Base-by-base conservation (phyloP, 1,140 invertebrate genomes). In the Protaetia brevitarsis region DNA sequence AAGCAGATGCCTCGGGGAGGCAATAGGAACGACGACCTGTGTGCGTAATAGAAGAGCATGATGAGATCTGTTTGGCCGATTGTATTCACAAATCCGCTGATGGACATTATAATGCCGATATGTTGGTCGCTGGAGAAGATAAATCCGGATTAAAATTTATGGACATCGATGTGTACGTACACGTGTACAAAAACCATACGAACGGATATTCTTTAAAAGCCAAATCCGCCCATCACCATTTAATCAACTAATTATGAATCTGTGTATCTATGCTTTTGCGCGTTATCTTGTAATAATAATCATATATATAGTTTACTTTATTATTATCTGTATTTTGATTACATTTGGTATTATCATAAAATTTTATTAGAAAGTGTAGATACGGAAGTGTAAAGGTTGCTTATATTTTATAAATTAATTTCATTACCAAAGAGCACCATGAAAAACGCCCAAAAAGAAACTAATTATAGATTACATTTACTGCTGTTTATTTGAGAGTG, bases 61-160 rank as follows among this genome's bases (percentile, higher is more conserved):
- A 59, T 59, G 57, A 59, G 57, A 59, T 59, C 26, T 29, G 57
- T 23, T 51, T 16, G 16, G 41, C 16, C 26, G 41, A 51, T 51
- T 51, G 41, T 51, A 59, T 59, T 59, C 57, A 59, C 57, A 31
- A 29, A 59, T 31, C 27, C 57, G 29, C 57, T 59, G 57, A 59
- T 59, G 57, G 57, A 59, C 57, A 23, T 59, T 59, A 59, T 59
- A 59, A 59, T 59, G 30, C 57, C 57, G 26, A 59, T 59, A 59
- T 59, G 57, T 59, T 59, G 26, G 57, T 27, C 29, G 57, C 16
- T 59, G n/a, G 27, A 11, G 6, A 13, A 59, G 57, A 59, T 59
- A 59, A 59, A 28, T 59, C 29, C 41, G 41, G 41, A 51, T 51
- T 51, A 51, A 51, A 51, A 51, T 51, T 51, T 51, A 51, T 51